Evolutionary conservation across 2,113 vertebrate genomes (phyloP), one percentile per base, ranked within the genome.

Genomic region (Guaruba guarouba): DNA sequence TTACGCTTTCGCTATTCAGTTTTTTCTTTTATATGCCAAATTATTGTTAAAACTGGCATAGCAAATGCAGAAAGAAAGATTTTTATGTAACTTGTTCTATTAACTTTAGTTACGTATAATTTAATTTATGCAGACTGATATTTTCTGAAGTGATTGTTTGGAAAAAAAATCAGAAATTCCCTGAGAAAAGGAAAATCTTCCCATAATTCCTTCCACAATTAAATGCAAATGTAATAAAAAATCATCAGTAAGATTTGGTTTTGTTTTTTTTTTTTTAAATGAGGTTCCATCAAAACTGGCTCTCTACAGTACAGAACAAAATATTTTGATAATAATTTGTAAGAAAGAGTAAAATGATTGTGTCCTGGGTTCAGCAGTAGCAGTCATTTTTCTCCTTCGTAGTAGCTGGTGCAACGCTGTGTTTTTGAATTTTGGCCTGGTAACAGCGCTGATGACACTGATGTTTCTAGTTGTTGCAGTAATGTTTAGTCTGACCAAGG

Each of bases 281-380:
- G 1, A 48, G 3, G 0, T 78, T 67, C 4, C 41, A 77, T 62
- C 80, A 5, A 43, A 86, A 71, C 29, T 62, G 5, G 1, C 7
- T 77, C 7, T 59, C 15, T 82, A 25, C 0, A 0, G 11, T 33
- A 39, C 1, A 44, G 10, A 22, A 73, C 4, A 35, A 51, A 85
- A 71, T 48, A 83, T 59, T 92, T 90, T 77, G 3, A 81, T 29
- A 86, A 48, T 80, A 28, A 69, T 69, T 52, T 80, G 8, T 23
- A 54, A 80, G 48, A 71, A 62, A 51, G 23, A 11, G 7, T 57
- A 39, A 39, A 66, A 13, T 0, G 1, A 43, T 48, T 48, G 48
- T 24, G 48, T 48, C 48, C 48, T 48, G 48, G 48, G 22, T 48
- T 48, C 48, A 48, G 48, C 48, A 48, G 48, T 48, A 48, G 48